Percentiles rank a stretch among this genome's conserved stretches.
Evolutionary conservation across 2,113 vertebrate species (phyloP).

Genomic region (Mormyrus lacerda): DNA sequence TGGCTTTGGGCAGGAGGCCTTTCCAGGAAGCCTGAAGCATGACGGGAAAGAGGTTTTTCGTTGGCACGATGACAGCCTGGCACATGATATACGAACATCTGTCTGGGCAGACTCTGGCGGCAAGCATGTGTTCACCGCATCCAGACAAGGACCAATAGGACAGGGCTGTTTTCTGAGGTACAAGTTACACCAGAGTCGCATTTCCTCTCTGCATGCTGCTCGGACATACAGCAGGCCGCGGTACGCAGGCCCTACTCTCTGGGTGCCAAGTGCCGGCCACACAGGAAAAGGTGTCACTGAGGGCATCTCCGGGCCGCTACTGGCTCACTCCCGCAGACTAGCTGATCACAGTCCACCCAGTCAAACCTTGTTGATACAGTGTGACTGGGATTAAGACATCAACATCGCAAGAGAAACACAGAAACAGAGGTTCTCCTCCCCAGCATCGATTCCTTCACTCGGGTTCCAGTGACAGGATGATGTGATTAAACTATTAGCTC

Average conservation of each 20-base stretch:
- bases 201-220: background rate
- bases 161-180: background rate
- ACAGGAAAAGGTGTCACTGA: no score
- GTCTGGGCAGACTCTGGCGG: background rate
- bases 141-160: background rate
- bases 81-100: background rate
- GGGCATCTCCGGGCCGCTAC: conserved; percentile 35
- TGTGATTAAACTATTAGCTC: conserved; percentile 9
- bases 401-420: background rate
- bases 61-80: background rate
- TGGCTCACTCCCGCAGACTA: conserved; percentile 29
- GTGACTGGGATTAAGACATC: background rate
- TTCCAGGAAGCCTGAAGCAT: background rate
- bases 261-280: no score
- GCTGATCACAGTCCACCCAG: background rate
- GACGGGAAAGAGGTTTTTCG: background rate
- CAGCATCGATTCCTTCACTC: background rate
- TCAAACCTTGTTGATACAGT: background rate
- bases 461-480: background rate
- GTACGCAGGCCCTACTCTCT: background rate
- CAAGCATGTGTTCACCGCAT: background rate
- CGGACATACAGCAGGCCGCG: background rate
- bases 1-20: background rate
- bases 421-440: background rate
- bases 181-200: background rate